Evolutionary conservation across 2,797 vertebrate species (phyloP).

Genomic region (Manis javanica): DNA sequence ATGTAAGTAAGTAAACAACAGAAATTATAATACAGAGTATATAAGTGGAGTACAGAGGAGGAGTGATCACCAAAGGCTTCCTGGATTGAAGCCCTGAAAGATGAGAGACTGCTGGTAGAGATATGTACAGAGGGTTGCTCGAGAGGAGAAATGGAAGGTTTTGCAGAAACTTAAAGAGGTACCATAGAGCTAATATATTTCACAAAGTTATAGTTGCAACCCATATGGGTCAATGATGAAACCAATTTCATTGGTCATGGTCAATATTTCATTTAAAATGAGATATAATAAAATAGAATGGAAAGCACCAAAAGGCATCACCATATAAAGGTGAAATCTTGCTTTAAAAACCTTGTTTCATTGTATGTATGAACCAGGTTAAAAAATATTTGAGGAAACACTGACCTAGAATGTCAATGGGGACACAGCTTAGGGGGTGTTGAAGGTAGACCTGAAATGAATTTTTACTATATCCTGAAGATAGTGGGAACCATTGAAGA

Average conservation of each 20-base stretch:
- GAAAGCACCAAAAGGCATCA: neutral
- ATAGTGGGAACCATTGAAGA: neutral
- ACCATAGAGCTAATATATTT: neutral
- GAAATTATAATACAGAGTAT: neutral
- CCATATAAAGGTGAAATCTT: neutral
- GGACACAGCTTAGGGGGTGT: neutral
- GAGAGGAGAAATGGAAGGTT: neutral
- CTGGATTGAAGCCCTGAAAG: neutral
- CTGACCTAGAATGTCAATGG: neutral
- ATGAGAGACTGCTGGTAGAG: neutral
- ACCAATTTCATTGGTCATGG: neutral
- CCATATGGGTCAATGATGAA: neutral
- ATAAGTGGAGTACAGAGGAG: neutral
- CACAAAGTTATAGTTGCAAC: neutral
- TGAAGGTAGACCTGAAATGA: neutral
- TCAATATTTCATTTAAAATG: conserved; percentile 11
- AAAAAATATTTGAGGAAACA: conserved; percentile 7
- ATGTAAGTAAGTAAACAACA: neutral
- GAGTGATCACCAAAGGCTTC: neutral
- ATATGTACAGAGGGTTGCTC: neutral
- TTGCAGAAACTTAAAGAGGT: neutral
- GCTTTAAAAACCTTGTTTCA: conserved; percentile 8
- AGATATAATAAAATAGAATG: neutral
- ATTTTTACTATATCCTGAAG: neutral
- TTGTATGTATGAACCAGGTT: neutral